Percentiles rank a stretch among this genome's conserved stretches.
phyloP scores from a whole-genome alignment of 2,888 invertebrate species.

The Nomada fucata region DNA sequence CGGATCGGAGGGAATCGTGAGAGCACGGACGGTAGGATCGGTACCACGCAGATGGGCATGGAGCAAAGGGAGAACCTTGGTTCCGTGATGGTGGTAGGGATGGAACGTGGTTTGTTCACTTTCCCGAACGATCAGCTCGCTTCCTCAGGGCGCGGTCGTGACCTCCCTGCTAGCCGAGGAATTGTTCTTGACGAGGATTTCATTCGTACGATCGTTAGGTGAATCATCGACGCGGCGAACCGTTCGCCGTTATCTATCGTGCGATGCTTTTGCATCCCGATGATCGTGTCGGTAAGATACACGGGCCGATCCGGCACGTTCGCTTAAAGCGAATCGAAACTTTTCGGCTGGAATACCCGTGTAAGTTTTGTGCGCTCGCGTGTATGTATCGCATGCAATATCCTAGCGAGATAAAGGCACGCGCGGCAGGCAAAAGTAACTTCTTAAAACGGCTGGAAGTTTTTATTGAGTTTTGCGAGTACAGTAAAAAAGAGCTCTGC shows the following conservation, averaged over 20 bases:
- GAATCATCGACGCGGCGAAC: conserved; percentile 7
- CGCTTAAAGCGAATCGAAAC: not conserved
- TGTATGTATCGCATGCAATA: conserved; percentile 15
- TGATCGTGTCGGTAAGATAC: too few species aligned
- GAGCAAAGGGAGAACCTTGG: conserved; percentile 73
- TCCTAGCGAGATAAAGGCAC: conserved; percentile 19
- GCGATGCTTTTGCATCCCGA: not conserved
- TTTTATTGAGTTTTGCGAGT: conserved; percentile 54
- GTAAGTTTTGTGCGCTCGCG: too few species aligned
- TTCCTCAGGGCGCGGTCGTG: conserved; percentile 83
- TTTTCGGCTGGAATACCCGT: not conserved
- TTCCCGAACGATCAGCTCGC: conserved; percentile 81
- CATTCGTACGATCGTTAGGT: conserved; percentile 35
- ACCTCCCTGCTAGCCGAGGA: conserved; percentile 71
- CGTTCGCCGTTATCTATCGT: not conserved
- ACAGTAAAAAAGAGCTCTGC: conserved; percentile 34
- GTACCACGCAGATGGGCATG: conserved; percentile 65
- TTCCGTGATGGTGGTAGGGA: conserved; percentile 80
- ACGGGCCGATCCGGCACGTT: too few species aligned
- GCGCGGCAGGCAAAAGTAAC: conserved; percentile 47
- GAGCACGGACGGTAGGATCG: conserved; percentile 69
- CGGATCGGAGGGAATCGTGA: conserved; percentile 65
- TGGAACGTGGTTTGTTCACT: conserved; percentile 84
- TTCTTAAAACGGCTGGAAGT: conserved; percentile 43
- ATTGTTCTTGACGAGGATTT: conserved; percentile 68